Conservation (phyloP, 2,113 vertebrate species). For the Pandion haliaetus region DNA sequence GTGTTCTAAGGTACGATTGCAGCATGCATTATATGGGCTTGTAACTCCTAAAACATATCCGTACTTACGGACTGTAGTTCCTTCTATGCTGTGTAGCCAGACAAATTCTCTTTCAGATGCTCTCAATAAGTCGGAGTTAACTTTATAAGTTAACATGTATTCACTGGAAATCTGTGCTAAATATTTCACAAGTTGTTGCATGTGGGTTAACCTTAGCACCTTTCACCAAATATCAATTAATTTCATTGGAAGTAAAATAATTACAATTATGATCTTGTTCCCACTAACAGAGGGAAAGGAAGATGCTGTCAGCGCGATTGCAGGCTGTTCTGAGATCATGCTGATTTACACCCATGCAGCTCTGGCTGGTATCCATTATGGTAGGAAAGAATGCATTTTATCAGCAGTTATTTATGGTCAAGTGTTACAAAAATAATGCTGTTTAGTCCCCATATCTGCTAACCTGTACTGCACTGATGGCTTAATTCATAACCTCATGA, state of each 20-base stretch:
- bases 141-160: not conserved
- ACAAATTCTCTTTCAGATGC: not conserved
- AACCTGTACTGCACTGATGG: not conserved
- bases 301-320: rapidly evolving
- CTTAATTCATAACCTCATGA: not conserved
- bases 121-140: not conserved
- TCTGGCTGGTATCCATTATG: not conserved
- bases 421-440: not conserved
- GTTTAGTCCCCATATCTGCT: not conserved
- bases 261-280: not conserved
- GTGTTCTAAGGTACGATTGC: not conserved
- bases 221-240: not conserved
- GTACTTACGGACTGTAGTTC: not conserved
- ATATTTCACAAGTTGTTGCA: not conserved
- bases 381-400: not conserved
- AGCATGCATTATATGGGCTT: not conserved
- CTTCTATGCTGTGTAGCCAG: not conserved
- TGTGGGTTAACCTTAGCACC: not conserved
- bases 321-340: not conserved
- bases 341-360: not conserved
- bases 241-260: not conserved
- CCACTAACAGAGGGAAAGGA: not conserved
- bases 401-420: not conserved
- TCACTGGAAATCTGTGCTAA: not conserved
- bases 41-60: not conserved